phyloP scores from a whole-genome alignment of 2,113 vertebrate species.

The Corythaixoides concolor region DNA sequence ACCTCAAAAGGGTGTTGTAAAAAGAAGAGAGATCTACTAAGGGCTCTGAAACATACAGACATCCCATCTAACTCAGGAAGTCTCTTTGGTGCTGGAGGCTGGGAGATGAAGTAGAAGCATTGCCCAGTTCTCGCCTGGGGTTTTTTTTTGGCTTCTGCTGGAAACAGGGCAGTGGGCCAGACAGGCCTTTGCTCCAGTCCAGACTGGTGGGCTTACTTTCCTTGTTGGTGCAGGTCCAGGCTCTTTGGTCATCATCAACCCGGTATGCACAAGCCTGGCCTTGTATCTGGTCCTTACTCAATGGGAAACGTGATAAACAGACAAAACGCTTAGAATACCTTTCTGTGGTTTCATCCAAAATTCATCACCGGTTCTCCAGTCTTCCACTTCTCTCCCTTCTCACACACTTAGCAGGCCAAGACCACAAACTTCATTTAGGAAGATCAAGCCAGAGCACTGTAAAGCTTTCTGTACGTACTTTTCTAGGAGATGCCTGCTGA shows the following conservation, averaged over 20 bases:
- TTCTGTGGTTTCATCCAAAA: not conserved
- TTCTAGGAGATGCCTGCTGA: not conserved
- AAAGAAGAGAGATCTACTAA: not conserved
- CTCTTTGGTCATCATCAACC: not conserved
- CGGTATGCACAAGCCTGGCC: not conserved
- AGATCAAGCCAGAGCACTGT: not conserved
- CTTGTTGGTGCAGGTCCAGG: not conserved
- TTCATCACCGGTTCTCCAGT: not conserved
- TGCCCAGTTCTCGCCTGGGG: not conserved
- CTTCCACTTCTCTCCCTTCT: not conserved
- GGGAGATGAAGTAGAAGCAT: not conserved
- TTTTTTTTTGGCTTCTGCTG: not conserved
- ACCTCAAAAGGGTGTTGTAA: not conserved
- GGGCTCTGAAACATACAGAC: not conserved
- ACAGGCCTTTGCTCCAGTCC: not conserved
- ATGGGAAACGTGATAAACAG: not conserved
- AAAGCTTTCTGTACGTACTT: not conserved
- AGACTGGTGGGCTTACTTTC: not conserved
- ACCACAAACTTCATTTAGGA: not conserved
- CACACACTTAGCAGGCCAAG: not conserved
- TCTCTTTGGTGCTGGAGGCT: not conserved
- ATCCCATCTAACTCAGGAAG: not conserved
- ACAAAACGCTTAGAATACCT: not conserved
- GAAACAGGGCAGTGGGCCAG: not conserved
- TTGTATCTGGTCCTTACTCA: not conserved